These are phyloP conservation scores for Prionailurus bengalensis DNA, from an alignment of 2,113 vertebrate species.

Conservation along the genomic window DNA sequence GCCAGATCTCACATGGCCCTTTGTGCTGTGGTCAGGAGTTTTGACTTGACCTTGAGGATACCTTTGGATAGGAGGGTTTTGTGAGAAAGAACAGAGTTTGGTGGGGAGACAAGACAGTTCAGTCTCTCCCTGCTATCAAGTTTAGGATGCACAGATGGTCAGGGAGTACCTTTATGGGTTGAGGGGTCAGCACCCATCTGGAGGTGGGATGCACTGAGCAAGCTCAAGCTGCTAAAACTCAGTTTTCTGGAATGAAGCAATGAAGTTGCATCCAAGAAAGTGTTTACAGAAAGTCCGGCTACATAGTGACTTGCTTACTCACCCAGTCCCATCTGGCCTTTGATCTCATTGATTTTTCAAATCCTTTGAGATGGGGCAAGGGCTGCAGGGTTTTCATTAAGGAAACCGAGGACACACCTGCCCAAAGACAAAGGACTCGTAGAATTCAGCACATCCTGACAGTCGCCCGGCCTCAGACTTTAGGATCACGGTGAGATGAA, in stretches of 20 bases:
- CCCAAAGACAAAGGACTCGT: background rate
- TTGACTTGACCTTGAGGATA: background rate
- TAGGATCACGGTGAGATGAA: background rate
- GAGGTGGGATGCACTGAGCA: background rate
- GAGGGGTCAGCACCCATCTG: background rate
- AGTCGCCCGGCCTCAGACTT: background rate
- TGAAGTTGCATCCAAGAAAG: background rate
- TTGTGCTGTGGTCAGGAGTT: background rate
- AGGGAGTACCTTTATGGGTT: background rate
- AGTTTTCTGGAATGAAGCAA: slow-evolving; percentile 22
- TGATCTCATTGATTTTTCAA: slow-evolving; percentile 20
- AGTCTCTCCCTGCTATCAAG: background rate
- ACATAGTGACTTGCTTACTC: background rate
- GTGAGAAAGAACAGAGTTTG: background rate
- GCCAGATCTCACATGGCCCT: background rate
- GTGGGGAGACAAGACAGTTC: background rate
- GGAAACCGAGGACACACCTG: background rate
- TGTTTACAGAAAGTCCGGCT: background rate
- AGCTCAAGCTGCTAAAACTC: background rate
- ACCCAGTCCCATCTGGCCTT: background rate
- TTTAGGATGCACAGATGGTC: background rate
- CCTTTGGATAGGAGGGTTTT: background rate
- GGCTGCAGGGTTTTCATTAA: background rate
- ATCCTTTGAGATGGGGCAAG: background rate
- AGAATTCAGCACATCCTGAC: background rate